phyloP scores from a whole-genome alignment of 2,113 vertebrate species.

The Morone saxatilis region DNA sequence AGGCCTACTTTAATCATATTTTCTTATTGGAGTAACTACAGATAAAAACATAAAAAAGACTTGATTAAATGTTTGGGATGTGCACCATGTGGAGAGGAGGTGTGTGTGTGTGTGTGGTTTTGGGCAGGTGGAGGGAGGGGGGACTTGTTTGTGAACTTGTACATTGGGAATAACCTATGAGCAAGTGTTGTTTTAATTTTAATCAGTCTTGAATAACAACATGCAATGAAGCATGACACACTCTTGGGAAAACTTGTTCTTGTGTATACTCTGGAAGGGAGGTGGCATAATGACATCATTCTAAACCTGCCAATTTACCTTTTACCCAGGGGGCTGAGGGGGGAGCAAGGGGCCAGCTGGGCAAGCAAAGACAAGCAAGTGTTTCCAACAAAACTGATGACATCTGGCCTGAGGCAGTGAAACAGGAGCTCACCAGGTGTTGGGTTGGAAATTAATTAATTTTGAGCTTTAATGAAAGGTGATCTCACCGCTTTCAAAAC shows the following conservation, averaged over 20 bases:
- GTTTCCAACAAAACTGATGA: slow-evolving; percentile 73
- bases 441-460: slow-evolving; percentile 69
- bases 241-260: slow-evolving; percentile 66
- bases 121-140: background rate
- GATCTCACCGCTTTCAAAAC: slow-evolving; percentile 47
- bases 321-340: slow-evolving; percentile 50
- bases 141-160: slow-evolving; percentile 64
- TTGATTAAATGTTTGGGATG: background rate
- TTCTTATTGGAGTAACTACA: background rate
- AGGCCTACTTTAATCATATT: background rate
- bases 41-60: slow-evolving; percentile 1
- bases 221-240: slow-evolving; percentile 25
- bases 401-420: slow-evolving; percentile 56
- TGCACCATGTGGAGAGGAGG: background rate
- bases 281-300: slow-evolving; percentile 35
- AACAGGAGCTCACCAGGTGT: slow-evolving; percentile 69
- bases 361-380: slow-evolving; percentile 80
- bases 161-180: slow-evolving; percentile 13
- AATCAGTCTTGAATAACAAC: slow-evolving; percentile 56
- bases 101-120: background rate
- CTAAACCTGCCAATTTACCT: slow-evolving; percentile 66
- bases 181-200: slow-evolving; percentile 54
- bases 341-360: slow-evolving; percentile 52
- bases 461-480: slow-evolving; percentile 44
- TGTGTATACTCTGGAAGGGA: slow-evolving; percentile 35